Percentiles rank a stretch among this genome's conserved stretches.
phyloP scores from a whole-genome alignment of 1,140 invertebrate genomes.

The Muscidifurax raptorellus region DNA sequence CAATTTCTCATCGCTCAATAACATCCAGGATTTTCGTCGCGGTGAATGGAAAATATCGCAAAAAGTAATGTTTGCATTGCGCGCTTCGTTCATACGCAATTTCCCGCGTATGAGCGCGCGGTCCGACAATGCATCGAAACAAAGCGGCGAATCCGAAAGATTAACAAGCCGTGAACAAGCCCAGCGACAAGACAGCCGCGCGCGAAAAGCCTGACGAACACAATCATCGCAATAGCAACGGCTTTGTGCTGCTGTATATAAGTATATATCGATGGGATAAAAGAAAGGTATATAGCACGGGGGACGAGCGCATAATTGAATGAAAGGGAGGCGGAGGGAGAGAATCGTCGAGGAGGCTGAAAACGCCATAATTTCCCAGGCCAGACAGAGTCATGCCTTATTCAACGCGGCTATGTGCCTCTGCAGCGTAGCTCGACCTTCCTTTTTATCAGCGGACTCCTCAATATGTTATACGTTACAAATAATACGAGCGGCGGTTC shows the following conservation, averaged over 20 bases:
- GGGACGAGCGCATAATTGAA: conserved; percentile 67
- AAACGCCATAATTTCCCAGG: conserved; percentile 65
- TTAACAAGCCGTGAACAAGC: conserved; percentile 37
- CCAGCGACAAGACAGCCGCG: neutral
- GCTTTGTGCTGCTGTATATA: neutral
- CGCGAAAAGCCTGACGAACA: neutral
- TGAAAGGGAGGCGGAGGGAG: conserved; percentile 58
- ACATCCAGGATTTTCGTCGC: neutral
- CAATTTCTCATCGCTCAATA: neutral
- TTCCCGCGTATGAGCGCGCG: neutral
- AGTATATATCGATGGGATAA: conserved; percentile 10
- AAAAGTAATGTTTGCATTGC: too few species aligned
- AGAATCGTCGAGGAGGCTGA: conserved; percentile 30
- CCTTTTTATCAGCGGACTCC: conserved; percentile 52
- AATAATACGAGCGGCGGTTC: neutral
- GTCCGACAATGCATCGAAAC: neutral
- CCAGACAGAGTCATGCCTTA: conserved; percentile 66
- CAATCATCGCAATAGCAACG: neutral
- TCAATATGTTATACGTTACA: neutral
- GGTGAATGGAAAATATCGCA: conserved; percentile 1
- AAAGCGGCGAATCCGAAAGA: conserved; percentile 43
- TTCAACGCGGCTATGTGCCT: neutral
- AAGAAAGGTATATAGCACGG: conserved; percentile 26
- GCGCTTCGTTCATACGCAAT: conserved; percentile 25
- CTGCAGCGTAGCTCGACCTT: conserved; percentile 49